These are phyloP conservation scores for Eretmocerus hayati DNA, from an alignment of 2,888 invertebrate genomes.

Conservation along the genomic window DNA sequence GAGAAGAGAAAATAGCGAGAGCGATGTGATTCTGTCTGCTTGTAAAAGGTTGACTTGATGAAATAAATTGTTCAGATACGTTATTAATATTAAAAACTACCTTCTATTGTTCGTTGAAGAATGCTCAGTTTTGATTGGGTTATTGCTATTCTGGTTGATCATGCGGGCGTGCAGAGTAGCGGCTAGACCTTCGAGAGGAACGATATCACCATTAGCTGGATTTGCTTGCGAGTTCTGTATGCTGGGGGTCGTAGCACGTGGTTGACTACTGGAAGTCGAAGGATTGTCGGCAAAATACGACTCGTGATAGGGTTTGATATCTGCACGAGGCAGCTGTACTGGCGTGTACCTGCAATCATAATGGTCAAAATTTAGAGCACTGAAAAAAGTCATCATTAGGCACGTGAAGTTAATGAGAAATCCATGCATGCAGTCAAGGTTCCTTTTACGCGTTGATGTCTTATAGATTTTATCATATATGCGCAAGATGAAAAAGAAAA, in stretches of 20 bases:
- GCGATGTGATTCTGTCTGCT: too few relatives aligned
- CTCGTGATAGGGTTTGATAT: slow-evolving; percentile 66
- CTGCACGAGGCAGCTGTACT: slow-evolving; percentile 58
- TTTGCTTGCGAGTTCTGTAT: slow-evolving; percentile 33
- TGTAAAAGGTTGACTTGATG: too few relatives aligned
- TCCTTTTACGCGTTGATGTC: too few relatives aligned
- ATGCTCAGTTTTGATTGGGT: slow-evolving; percentile 36
- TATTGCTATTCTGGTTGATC: slow-evolving; percentile 53
- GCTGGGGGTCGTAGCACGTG: slow-evolving; percentile 30
- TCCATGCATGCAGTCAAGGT: too few relatives aligned
- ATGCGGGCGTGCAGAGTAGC: slow-evolving; percentile 77
- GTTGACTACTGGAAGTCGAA: slow-evolving; percentile 39
- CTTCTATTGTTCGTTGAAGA: slow-evolving; percentile 31
- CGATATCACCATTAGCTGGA: slow-evolving; percentile 37
- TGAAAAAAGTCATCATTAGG: neutral
- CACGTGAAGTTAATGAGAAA: too few relatives aligned
- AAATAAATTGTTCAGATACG: too few relatives aligned
- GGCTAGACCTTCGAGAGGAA: slow-evolving; percentile 62
- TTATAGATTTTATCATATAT: too few relatives aligned
- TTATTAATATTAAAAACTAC: too few relatives aligned
- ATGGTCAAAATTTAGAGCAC: neutral
- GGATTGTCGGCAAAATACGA: slow-evolving; percentile 60
- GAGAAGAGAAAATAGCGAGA: too few relatives aligned
- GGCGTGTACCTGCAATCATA: slow-evolving; percentile 48
- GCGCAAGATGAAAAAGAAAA: too few relatives aligned